Base-by-base conservation (phyloP, 2,113 vertebrate genomes). In the Litocranius walleri region DNA sequence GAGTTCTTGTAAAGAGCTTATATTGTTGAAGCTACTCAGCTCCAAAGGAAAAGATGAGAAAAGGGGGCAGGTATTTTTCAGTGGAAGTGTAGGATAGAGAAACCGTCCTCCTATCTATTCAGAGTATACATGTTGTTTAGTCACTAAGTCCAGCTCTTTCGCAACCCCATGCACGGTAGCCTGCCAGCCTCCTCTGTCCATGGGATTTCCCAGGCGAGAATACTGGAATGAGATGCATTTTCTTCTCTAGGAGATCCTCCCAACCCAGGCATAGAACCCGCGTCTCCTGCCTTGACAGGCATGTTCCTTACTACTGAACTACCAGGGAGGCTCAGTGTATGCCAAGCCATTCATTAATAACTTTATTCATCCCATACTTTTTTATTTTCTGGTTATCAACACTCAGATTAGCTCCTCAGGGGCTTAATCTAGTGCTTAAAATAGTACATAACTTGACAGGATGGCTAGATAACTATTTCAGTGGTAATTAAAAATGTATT, bases 401-500 rank as follows among this genome's bases (percentile, higher is more conserved):
- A 3, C 80, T 86, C 57, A 80, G 50, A 62, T 67, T 90, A 88
- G 33, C 62, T 90, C 52, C 91, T 6, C 1, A 48, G 45, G 50
- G 91, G 54, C n/a, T 87, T 91, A 82, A 94, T 83, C 82, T 36
- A 54, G 7, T 93, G 64, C 74, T 93, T 93, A 88, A 85, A 84
- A 61, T 50, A 82, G 43, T 78, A 36, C 56, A 10, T 74, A 91
- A 54, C 64, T 43, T 52, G 56, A 94, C 77, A 87, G 36, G 21
- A 84, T 88, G 45, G 52, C 45, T 88, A 67, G 36, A 54, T 78
- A 71, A 67, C n/a, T 95, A 54, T 85, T 93, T 56, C 48, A 61
- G 43, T 89, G 80, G 36, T 86, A 56, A 74, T 96, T 92, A 59
- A 91, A 96, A 93, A 82, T 91, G 88, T 77, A 77, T 94, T 91